Evolutionary conservation across 2,113 vertebrate genomes (phyloP).

Genomic region (Aphelocoma coerulescens): DNA sequence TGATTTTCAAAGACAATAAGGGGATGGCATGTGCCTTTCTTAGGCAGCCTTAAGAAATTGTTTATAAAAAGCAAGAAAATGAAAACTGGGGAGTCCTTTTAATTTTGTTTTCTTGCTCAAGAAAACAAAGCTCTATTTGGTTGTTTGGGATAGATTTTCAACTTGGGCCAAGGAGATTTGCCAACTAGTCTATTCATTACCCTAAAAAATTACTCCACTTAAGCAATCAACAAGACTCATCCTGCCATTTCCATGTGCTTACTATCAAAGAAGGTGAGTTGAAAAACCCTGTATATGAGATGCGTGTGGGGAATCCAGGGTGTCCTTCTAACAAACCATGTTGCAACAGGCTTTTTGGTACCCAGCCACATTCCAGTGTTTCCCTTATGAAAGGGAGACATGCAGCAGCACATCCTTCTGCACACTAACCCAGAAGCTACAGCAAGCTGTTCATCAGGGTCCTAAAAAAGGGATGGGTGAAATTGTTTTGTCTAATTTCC

Average conservation of each 20-base stretch:
- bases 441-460: constrained; percentile 22
- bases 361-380: constrained; percentile 49
- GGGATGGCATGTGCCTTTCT: background rate
- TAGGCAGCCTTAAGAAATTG: background rate
- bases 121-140: background rate
- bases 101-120: background rate
- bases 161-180: background rate
- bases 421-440: background rate
- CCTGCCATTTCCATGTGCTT: constrained; percentile 12
- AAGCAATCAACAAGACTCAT: constrained; percentile 35
- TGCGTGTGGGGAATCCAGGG: background rate
- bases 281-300: background rate
- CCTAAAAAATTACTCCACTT: background rate
- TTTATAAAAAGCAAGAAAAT: background rate
- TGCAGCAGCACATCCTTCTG: constrained; percentile 37
- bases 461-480: constrained; percentile 31
- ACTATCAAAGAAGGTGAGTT: constrained; percentile 32
- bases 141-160: background rate
- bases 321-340: constrained; percentile 35
- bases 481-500: constrained; percentile 61
- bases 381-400: constrained; percentile 60
- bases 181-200: background rate
- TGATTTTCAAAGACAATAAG: background rate
- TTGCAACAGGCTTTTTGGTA: constrained; percentile 50
- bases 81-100: background rate